Conservation (phyloP, 92 coral and sea anemone species). For the Palythoa heliodiscus region DNA sequence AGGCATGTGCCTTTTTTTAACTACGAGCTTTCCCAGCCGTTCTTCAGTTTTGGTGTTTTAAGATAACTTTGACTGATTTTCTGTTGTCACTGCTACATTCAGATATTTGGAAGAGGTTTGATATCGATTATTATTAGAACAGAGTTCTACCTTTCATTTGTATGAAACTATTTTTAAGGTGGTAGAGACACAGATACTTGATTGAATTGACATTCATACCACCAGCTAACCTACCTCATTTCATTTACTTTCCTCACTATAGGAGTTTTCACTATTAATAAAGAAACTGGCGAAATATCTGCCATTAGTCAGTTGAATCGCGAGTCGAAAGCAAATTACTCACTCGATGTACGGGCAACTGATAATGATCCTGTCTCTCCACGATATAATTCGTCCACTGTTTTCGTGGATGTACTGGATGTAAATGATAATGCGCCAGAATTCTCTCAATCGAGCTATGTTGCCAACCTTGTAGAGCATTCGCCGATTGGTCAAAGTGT, state of each 20-base stretch:
- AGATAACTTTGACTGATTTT: too few relatives aligned
- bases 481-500: constrained; percentile 61
- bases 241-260: not conserved
- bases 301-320: constrained; percentile 82
- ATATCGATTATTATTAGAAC: too few relatives aligned
- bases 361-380: constrained; percentile 80
- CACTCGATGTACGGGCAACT: constrained; percentile 76
- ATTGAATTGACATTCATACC: not conserved
- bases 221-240: not conserved
- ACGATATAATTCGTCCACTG: constrained; percentile 75
- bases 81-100: too few relatives aligned
- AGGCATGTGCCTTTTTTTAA: too few relatives aligned
- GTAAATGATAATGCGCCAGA: constrained; percentile 86
- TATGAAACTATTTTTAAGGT: too few relatives aligned
- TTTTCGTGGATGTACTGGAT: constrained; percentile 81
- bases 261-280: constrained; percentile 62
- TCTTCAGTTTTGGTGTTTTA: too few relatives aligned
- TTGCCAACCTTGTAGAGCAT: constrained; percentile 70
- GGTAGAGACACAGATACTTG: too few relatives aligned
- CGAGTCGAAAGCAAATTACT: constrained; percentile 69
- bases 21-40: too few relatives aligned
- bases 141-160: too few relatives aligned
- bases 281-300: constrained; percentile 63
- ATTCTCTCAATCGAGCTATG: constrained; percentile 68
- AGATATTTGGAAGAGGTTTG: too few relatives aligned